Base-by-base conservation (phyloP, 2,113 vertebrate species). In the Ibidorhyncha struthersii region DNA sequence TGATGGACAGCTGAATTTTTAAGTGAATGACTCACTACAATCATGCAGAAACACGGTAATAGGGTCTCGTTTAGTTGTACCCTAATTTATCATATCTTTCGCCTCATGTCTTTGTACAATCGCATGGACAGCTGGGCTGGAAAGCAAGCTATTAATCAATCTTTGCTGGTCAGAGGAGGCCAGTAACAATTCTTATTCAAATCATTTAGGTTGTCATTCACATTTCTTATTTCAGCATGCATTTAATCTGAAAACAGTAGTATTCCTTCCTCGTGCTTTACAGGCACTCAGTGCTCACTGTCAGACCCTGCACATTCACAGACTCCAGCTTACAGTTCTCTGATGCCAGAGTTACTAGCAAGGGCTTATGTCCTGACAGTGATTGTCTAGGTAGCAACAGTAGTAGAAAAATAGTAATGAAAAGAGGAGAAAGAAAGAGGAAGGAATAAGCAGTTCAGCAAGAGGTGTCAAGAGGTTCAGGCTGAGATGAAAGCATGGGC, bases 111-210 rank as follows among this genome's bases (percentile, higher is more conserved):
- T 96, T 73, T 70, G 53, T 82, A 67, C 55, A 8, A 0, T 72
- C 13, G 14, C 55, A 29, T 76, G 92, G 90, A 82, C 91, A 97
- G 86, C 65, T 91, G 96, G 77, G 81, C 84, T 94, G 89, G 90
- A 94, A 66, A 88, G 69, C 30, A 92, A 93, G 63, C 92, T 76
- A 92, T 97, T 96, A 97, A 98, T 97, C 97, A 96, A 87, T 82
- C 86, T 94, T 26, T 90, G 59, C 81, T 82, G 67, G 79, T 65
- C 89, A 93, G 43, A 96, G 40, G 47, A 94, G 69, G 53, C 91
- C 76, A 86, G 82, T 67, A 92, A 77, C 78, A 94, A 94, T 94
- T 90, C 82, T 65, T 90, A 97, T 88, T 96, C 91, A 97, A 89
- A 96, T 91, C 5, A 66, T 86, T 95, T 62, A 50, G 17, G 41